phyloP scores from a whole-genome alignment of 2,888 invertebrate genomes.

The Uloborus plumipes region DNA sequence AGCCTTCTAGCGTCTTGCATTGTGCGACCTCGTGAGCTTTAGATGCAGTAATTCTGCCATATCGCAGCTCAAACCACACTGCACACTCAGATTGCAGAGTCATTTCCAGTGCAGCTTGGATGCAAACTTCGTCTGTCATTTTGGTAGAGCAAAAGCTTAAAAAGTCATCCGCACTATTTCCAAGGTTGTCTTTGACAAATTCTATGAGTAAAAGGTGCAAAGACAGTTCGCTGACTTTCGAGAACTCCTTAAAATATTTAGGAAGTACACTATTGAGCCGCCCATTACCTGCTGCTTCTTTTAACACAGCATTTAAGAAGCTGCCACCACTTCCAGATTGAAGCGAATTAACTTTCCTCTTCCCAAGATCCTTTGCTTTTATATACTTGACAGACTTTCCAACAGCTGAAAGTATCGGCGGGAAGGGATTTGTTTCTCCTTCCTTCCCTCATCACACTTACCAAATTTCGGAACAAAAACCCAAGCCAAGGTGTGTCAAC shows the following conservation, averaged over 20 bases:
- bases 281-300: no score
- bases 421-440: no score
- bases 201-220: neutral
- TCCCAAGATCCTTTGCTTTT: slow-evolving; percentile 1
- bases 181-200: neutral
- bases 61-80: slow-evolving; percentile 2
- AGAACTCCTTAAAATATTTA: neutral
- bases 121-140: neutral
- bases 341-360: neutral
- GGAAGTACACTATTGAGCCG: neutral
- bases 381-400: no score
- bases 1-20: neutral
- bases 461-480: no score
- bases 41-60: slow-evolving; percentile 10
- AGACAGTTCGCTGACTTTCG: no score
- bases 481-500: no score
- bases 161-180: neutral
- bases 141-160: neutral
- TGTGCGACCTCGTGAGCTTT: neutral
- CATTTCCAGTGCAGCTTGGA: neutral
- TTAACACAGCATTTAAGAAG: no score
- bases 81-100: neutral
- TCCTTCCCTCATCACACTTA: no score
- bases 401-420: no score
- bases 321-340: neutral